Conservation (phyloP, 1,140 invertebrate species). For the Bombus terrestris region DNA sequence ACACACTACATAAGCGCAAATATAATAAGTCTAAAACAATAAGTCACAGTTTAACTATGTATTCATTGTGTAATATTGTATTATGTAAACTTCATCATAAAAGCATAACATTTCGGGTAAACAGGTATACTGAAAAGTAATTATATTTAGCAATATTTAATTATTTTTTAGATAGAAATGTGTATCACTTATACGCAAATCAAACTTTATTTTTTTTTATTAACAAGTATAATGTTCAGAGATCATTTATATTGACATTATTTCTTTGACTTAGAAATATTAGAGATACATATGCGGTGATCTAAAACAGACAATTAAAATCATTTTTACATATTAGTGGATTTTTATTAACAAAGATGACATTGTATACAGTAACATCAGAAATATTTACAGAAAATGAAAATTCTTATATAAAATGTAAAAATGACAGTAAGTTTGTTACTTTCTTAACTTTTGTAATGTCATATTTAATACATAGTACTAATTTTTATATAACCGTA, state of each 20-base stretch:
- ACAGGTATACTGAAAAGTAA: background rate
- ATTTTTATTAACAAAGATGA: conserved; percentile 49
- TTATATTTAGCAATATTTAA: background rate
- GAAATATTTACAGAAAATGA: conserved; percentile 85
- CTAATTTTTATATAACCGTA: conserved; percentile 32
- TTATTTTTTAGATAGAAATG: background rate
- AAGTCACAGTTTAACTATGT: conserved; percentile 6
- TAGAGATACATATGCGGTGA: no score
- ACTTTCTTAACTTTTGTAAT: conserved; percentile 5
- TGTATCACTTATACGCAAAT: background rate
- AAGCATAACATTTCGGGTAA: background rate
- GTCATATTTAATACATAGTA: conserved; percentile 33
- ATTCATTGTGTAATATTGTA: background rate
- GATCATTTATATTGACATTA: background rate
- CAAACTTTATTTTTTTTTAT: background rate
- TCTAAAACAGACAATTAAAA: background rate
- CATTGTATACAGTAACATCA: conserved; percentile 82
- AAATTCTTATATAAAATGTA: conserved; percentile 59
- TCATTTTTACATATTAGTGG: background rate
- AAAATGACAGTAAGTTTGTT: conserved; percentile 59
- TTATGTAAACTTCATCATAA: background rate
- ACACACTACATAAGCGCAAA: conserved; percentile 57
- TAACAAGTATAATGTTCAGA: background rate
- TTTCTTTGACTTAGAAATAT: background rate
- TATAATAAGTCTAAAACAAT: conserved; percentile 40